Base-by-base conservation (phyloP, 2,113 vertebrate species). In the Mastomys natalensis region DNA sequence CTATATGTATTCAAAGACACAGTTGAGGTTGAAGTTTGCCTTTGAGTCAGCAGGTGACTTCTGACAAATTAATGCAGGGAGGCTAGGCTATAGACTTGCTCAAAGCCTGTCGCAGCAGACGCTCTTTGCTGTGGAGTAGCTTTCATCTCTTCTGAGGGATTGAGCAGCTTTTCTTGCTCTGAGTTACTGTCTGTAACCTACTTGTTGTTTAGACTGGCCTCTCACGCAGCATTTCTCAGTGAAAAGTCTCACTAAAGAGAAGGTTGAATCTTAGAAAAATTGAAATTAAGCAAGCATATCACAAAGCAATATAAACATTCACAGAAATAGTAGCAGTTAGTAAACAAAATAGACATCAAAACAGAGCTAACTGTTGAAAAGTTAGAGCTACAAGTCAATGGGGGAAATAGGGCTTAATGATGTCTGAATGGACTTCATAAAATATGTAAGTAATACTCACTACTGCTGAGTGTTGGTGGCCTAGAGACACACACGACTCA, bases 21-120 rank as follows among this genome's bases (percentile, higher is more conserved):
- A 58, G n/a, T 73, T 93, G 40, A 81, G 58, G 81, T 53, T 96
- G 89, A 87, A 90, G 37, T 97, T 91, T 91, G 74, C 37, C 51
- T 89, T 94, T 31, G 48, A 81, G 48, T 94, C 68, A 90, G 45
- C 70, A 77, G 90, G 68, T 43, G 70, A 64, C 90, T 87, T 84
- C 93, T 97, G 62, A 51, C 74, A 87, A 87, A 90, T 90, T 74
- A 93, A 45, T 51, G 45, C 48, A 68, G 26, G 43, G 1, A 73
- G n/a, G 70, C 40, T 91, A 78, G 40, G 62, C 90, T 89, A 12
- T 9, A 64, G 76, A 62, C 55, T 37, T 85, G 48, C 53, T 89
- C 64, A 85, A n/a, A 95, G 16, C 62, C 78, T 80, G 82, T 89
- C 70, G 31, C 16, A 77, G 16, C 37, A 66, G 51, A 68, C 82